Percentiles rank a stretch among this genome's conserved stretches.
These are phyloP conservation scores for Epinotia nisella DNA, from an alignment of 2,888 invertebrate genomes.

Conservation along the genomic window DNA sequence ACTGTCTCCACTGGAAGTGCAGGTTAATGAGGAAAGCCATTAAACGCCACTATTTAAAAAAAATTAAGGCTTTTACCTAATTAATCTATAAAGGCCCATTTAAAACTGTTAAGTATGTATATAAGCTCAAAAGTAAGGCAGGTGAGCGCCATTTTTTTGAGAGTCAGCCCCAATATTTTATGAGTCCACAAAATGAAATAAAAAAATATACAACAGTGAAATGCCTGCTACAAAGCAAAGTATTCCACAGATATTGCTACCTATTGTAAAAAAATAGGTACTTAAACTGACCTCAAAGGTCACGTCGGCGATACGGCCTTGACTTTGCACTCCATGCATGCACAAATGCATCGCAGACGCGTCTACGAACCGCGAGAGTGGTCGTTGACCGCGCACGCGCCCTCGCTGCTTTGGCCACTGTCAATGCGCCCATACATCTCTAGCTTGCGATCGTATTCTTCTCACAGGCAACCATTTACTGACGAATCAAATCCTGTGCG, in stretches of 20 bases:
- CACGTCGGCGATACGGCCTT: slow-evolving; percentile 32
- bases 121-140: no score
- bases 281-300: slow-evolving; percentile 14
- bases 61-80: no score
- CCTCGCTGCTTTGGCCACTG: slow-evolving; percentile 52
- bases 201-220: background rate
- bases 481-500: background rate
- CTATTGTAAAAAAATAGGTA: background rate
- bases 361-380: slow-evolving; percentile 56
- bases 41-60: no score
- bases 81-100: no score
- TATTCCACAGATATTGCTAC: background rate
- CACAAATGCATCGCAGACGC: slow-evolving; percentile 45
- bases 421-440: slow-evolving; percentile 47
- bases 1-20: no score
- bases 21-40: no score
- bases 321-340: slow-evolving; percentile 41
- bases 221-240: background rate
- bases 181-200: background rate
- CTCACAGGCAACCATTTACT: slow-evolving; percentile 4
- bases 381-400: slow-evolving; percentile 77
- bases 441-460: slow-evolving; percentile 17
- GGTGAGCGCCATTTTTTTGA: no score
- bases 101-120: no score
- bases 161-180: background rate